Base-by-base conservation (phyloP, 2,113 vertebrate species). In the Miniopterus natalensis region DNA sequence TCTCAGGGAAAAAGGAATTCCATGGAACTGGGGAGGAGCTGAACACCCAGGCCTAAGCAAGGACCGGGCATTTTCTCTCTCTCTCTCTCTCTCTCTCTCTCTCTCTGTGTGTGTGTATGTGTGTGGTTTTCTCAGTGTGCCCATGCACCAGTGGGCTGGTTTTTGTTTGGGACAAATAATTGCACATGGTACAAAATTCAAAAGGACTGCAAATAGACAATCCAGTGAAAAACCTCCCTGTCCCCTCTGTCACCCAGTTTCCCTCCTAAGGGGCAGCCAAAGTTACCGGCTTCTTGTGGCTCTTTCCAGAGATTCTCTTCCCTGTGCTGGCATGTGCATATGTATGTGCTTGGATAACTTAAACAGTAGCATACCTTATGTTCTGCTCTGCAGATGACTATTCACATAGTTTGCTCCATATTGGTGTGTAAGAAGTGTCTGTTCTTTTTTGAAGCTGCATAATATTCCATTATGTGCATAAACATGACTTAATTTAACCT, bases 291-390 rank as follows among this genome's bases (percentile, higher is more conserved):
- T 61, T 93, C 70, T 61, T 17, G 13, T 18, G 42, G 23, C 21
- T 68, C 49, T 11, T 57, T 78, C 23, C 51, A 57, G 49, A 51
- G 45, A 59, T 0, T 21, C 11, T 88, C n/a, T 61, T 36, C 59
- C 11, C 17, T 15, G 1, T 17, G 8, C 25, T 31, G 21, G 13
- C 15, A 1, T 6, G 1, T 36, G 55, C 9, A 5, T 25, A 2
- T 53, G 17, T n/a, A 3, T 45, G 29, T 40, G 7, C 51, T 83
- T 27, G 65, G 55, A 17, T 42, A 59, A 25, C 29, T 68, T n/a
- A 53, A 15, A 45, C 36, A 57, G 23, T 7, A 71, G 7, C 63
- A 42, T n/a, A 8, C n/a, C 2, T 23, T 25, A 9, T 6, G 8
- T 0, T 3, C 45, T 45, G 42, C 68, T 84, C 83, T 68, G 27